A percentile compares a stretch with the other conserved stretches of the same genome.
Evolutionary conservation across 2,113 vertebrate genomes (phyloP).

Genomic region (Megaceryle torquata): DNA sequence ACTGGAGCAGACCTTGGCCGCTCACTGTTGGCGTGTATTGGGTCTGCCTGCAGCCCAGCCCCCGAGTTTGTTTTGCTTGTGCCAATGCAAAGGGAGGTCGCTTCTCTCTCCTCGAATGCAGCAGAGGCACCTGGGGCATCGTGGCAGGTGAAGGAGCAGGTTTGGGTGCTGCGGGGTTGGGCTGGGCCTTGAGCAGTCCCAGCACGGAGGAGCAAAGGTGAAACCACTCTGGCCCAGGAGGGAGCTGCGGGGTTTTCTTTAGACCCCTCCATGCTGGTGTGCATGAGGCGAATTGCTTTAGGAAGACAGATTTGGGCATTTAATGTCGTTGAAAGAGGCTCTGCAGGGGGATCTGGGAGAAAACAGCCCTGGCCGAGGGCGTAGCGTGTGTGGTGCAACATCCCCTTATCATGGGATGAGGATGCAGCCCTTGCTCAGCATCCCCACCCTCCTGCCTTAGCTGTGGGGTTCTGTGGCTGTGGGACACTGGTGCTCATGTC

Average conservation of each 20-base stretch:
- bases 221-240: rapidly evolving
- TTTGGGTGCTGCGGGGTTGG: neutral
- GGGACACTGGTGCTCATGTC: rapidly evolving
- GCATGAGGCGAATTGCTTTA: neutral
- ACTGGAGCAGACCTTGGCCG: neutral
- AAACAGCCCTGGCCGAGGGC: neutral
- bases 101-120: neutral
- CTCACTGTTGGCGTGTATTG: rapidly evolving
- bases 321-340: too few species aligned
- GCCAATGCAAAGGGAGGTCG: rapidly evolving
- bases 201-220: neutral
- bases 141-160: rapidly evolving
- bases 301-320: neutral
- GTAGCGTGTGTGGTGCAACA: rapidly evolving
- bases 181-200: too few species aligned
- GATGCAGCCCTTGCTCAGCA: neutral
- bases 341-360: neutral
- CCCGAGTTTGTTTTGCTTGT: rapidly evolving
- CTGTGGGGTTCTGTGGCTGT: neutral
- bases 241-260: neutral
- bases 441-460: neutral
- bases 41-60: neutral
- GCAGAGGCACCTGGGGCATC: rapidly evolving
- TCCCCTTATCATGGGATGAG: rapidly evolving
- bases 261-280: too few species aligned